Percentiles rank a stretch among this genome's conserved stretches.
Conservation (phyloP, 2,113 vertebrate species). For the Fukomys damarensis region DNA sequence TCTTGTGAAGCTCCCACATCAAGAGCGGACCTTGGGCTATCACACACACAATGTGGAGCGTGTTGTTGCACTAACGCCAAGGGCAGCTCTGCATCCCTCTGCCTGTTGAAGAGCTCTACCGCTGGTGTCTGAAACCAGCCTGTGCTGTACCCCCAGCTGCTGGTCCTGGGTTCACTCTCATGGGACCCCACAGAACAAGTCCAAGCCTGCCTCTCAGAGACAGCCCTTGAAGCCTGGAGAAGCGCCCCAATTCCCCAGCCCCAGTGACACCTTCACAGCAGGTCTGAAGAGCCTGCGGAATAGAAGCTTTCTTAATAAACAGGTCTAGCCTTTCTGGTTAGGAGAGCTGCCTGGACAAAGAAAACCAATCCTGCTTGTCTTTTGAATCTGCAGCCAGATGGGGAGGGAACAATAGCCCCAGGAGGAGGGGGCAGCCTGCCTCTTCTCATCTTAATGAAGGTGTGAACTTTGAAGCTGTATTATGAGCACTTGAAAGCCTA, state of each 20-base stretch:
- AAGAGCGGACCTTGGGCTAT: neutral
- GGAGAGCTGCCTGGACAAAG: slow-evolving; percentile 78
- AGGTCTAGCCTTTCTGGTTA: slow-evolving; percentile 80
- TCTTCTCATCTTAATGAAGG: slow-evolving; percentile 83
- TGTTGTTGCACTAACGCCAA: neutral
- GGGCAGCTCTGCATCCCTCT: neutral
- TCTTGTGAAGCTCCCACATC: neutral
- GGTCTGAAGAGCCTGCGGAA: slow-evolving; percentile 39
- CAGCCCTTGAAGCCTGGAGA: slow-evolving; percentile 27
- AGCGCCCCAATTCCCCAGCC: slow-evolving; percentile 26
- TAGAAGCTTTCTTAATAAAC: slow-evolving; percentile 72
- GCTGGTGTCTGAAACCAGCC: neutral
- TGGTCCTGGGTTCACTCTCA: neutral
- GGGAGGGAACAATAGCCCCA: slow-evolving; percentile 74
- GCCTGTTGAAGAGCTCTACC: neutral
- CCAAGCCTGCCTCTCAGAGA: neutral
- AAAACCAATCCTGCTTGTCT: slow-evolving; percentile 77
- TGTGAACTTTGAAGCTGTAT: slow-evolving; percentile 82
- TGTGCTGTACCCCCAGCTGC: neutral
- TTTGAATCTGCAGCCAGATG: slow-evolving; percentile 72
- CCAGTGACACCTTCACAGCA: slow-evolving; percentile 49
- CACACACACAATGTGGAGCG: neutral
- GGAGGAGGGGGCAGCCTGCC: slow-evolving; percentile 68
- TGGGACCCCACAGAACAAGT: slow-evolving; percentile 30
- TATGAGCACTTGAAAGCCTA: slow-evolving; percentile 79